phyloP scores from a whole-genome alignment of 2,113 vertebrate genomes.

The Perognathus longimembris region DNA sequence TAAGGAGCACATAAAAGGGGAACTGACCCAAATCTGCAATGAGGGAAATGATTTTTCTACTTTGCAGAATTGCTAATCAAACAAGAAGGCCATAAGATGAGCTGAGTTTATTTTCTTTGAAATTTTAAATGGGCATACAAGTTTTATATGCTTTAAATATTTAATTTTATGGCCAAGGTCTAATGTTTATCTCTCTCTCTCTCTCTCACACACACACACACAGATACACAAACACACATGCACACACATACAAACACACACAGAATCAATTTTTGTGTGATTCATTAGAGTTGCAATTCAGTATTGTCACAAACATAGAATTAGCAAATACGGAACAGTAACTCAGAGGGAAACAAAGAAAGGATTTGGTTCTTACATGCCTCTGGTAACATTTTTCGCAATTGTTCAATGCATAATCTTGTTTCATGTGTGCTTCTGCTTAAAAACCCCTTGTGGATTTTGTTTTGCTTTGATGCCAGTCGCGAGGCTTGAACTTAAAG shows the following conservation, averaged over 20 bases:
- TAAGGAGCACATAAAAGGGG: background rate
- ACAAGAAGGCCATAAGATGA: background rate
- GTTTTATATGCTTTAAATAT: background rate
- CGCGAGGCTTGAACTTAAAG: no score
- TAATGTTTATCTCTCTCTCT: no score
- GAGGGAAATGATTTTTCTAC: background rate
- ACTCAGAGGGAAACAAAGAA: background rate
- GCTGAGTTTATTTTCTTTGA: background rate
- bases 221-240: no score
- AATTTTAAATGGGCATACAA: background rate
- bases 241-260: background rate
- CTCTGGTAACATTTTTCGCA: background rate
- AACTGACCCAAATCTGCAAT: background rate
- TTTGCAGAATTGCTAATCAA: background rate
- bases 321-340: background rate
- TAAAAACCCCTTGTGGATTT: background rate
- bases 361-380: background rate
- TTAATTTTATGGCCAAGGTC: background rate
- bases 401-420: background rate
- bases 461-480: no score
- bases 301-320: background rate
- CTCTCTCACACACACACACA: no score
- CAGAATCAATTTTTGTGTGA: background rate
- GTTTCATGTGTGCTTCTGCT: background rate
- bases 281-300: background rate